phyloP scores from a whole-genome alignment of 2,113 vertebrate genomes.

The Oncorhynchus kisutch region DNA sequence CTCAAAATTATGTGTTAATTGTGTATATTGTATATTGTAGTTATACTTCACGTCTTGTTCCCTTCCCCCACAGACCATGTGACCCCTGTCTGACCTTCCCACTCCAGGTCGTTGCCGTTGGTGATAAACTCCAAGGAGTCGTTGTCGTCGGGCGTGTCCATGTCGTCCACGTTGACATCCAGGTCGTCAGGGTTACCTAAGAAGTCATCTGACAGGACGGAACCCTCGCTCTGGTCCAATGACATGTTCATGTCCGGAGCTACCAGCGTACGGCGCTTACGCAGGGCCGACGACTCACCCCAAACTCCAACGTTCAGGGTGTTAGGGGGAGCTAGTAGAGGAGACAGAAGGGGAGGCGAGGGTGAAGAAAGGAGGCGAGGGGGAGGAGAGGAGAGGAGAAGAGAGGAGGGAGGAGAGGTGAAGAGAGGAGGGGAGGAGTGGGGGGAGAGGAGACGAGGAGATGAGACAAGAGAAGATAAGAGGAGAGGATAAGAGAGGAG shows the following conservation, averaged over 20 bases:
- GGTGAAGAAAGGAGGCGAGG: background rate
- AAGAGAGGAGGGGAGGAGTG: no score
- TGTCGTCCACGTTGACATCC: conserved; percentile 96
- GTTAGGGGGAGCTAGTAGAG: conserved; percentile 79
- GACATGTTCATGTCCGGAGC: conserved; percentile 97
- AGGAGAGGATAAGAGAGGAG: no score
- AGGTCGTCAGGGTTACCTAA: conserved; percentile 93
- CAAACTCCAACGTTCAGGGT: conserved; percentile 72
- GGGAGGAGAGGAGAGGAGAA: no score
- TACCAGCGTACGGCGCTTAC: conserved; percentile 86
- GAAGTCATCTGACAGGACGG: conserved; percentile 91
- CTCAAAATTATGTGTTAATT: background rate
- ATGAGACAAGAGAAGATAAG: no score
- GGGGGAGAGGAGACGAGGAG: no score
- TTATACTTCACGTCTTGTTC: no score
- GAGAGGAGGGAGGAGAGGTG: no score
- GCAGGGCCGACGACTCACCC: conserved; percentile 63
- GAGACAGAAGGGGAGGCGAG: background rate
- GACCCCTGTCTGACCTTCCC: conserved; percentile 84
- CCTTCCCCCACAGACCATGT: background rate
- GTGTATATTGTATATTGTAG: no score
- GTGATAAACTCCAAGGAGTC: conserved; percentile 95
- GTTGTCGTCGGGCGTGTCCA: conserved; percentile 93
- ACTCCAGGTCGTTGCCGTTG: conserved; percentile 91
- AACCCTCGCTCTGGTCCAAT: conserved; percentile 94